A percentile compares a stretch with the other conserved stretches of the same genome.
phyloP scores from a whole-genome alignment of 2,888 invertebrate genomes.

The Mythimna loreyi region DNA sequence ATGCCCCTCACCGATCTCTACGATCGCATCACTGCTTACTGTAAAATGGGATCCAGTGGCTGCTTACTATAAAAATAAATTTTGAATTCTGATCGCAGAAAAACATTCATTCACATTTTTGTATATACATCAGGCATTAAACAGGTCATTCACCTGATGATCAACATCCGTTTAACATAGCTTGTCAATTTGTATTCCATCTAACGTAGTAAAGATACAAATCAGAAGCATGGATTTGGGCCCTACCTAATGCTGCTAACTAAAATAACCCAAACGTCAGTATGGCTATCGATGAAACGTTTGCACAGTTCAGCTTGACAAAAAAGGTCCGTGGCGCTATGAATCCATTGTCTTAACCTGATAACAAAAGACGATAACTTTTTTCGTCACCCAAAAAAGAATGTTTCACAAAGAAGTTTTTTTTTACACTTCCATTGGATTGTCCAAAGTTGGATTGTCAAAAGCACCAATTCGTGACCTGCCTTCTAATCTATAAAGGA shows the following conservation, averaged over 20 bases:
- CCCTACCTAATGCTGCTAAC: not conserved
- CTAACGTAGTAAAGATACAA: not conserved
- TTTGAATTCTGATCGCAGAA: too few species aligned
- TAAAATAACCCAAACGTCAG: not conserved
- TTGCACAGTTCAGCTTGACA: not conserved
- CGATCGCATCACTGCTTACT: too few species aligned
- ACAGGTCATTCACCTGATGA: too few species aligned
- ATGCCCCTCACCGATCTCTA: too few species aligned
- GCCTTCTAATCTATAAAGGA: not conserved
- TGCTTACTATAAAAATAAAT: too few species aligned
- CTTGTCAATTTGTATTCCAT: too few species aligned
- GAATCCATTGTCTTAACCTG: slow-evolving; percentile 5
- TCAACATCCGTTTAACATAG: too few species aligned
- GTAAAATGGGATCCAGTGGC: too few species aligned
- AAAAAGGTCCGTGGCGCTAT: not conserved
- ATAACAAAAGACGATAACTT: not conserved
- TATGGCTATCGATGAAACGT: slow-evolving; percentile 1
- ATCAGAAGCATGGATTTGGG: not conserved
- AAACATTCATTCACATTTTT: too few species aligned
- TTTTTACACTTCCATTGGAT: not conserved
- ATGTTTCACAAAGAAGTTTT: not conserved
- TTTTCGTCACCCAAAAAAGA: not conserved
- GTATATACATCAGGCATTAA: too few species aligned
- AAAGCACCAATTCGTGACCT: not conserved
- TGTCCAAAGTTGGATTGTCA: not conserved